Conservation (phyloP, 1,140 invertebrate genomes). For the Heliothis subflexa region DNA sequence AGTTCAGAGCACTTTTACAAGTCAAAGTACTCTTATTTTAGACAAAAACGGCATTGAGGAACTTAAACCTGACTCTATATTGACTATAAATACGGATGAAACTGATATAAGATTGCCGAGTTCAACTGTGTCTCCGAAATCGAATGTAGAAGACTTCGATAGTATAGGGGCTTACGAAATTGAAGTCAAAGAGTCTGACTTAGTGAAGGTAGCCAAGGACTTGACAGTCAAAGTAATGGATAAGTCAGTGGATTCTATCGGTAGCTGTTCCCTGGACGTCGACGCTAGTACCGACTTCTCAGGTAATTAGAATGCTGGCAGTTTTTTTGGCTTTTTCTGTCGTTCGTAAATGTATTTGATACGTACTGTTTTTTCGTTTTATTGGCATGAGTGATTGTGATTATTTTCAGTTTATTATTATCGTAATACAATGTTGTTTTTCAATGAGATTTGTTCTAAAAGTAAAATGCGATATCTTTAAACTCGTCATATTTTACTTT, state of each 20-base stretch:
- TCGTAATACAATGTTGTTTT: background rate
- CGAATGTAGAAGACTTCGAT: slow-evolving; percentile 74
- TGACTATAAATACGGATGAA: slow-evolving; percentile 79
- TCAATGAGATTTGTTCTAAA: background rate
- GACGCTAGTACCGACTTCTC: slow-evolving; percentile 92
- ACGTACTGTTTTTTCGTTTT: background rate
- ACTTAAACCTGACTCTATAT: slow-evolving; percentile 71
- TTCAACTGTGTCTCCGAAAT: slow-evolving; percentile 78
- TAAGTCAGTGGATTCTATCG: slow-evolving; percentile 91
- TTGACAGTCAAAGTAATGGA: slow-evolving; percentile 87
- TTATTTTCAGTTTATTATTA: slow-evolving; percentile 12
- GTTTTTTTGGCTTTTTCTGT: slow-evolving; percentile 50
- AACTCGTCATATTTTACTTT: slow-evolving; percentile 6
- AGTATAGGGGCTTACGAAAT: slow-evolving; percentile 82
- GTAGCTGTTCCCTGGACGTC: slow-evolving; percentile 93
- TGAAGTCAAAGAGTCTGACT: slow-evolving; percentile 79
- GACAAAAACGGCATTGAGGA: slow-evolving; percentile 70
- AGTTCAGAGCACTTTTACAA: slow-evolving; percentile 81
- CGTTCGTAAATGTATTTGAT: slow-evolving; percentile 44
- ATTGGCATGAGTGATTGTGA: slow-evolving; percentile 18
- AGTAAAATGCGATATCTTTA: background rate
- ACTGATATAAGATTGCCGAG: slow-evolving; percentile 80
- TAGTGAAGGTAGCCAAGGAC: slow-evolving; percentile 76
- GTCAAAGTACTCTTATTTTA: slow-evolving; percentile 79
- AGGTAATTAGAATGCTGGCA: slow-evolving; percentile 87